These are phyloP conservation scores for Auanema freiburgensis DNA, from an alignment of 2,888 invertebrate genomes.

Conservation along the genomic window DNA sequence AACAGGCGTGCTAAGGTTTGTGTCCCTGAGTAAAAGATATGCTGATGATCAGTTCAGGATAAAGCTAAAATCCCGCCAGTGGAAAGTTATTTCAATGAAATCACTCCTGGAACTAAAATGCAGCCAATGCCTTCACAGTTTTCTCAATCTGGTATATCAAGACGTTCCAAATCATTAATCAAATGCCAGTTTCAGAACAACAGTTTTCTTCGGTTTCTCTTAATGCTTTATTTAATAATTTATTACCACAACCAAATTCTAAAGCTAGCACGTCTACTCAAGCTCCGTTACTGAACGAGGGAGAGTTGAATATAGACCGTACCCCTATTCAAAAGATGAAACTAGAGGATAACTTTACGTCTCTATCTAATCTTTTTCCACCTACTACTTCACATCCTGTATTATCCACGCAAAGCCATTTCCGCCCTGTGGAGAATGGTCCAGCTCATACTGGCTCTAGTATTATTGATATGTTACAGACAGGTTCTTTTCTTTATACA, in stretches of 20 bases:
- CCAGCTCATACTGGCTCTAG: constrained; percentile 6
- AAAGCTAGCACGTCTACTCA: background rate
- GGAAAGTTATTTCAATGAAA: background rate
- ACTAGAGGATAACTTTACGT: too few relatives aligned
- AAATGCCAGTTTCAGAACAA: too few relatives aligned
- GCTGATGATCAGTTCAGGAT: background rate
- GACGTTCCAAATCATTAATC: too few relatives aligned
- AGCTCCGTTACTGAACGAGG: background rate
- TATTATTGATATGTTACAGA: constrained; percentile 14
- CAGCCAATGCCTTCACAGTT: background rate
- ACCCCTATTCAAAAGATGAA: too few relatives aligned
- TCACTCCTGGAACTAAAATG: background rate
- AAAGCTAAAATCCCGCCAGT: background rate
- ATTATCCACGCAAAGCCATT: constrained; percentile 15
- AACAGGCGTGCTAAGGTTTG: constrained; percentile 20
- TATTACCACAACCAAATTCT: too few relatives aligned
- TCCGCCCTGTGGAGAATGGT: constrained; percentile 16
- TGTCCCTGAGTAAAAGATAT: background rate
- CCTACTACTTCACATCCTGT: background rate
- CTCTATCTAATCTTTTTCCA: too few relatives aligned
- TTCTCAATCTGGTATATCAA: background rate
- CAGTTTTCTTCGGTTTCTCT: too few relatives aligned
- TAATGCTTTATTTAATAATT: too few relatives aligned
- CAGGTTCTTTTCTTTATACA: background rate
- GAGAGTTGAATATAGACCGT: too few relatives aligned